Base-by-base conservation (phyloP, 2,797 vertebrate genomes). In the Enteromius anoplus region DNA sequence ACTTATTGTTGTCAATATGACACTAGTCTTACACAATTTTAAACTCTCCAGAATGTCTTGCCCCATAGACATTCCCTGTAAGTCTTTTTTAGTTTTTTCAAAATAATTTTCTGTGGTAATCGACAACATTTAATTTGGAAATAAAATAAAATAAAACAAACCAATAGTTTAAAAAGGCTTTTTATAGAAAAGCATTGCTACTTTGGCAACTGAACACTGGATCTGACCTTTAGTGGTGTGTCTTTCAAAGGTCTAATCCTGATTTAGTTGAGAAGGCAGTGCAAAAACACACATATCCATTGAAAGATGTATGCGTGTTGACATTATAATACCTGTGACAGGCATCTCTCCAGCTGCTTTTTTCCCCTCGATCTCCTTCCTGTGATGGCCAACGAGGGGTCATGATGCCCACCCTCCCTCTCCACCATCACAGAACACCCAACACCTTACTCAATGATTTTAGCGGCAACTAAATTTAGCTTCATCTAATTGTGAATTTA, bases 281-380 rank as follows among this genome's bases (percentile, higher is more conserved):
- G 94, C 90, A 95, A 94, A 95, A 94, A 95, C 94, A 95, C 94
- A 96, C 94, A 95, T 94, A 95, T 95, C 94, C 93, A 95, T 95
- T 95, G 91, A 95, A 95, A 95, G 95, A 95, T 95, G 94, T 95
- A 95, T 96, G 95, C 93, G 92, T 94, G 94, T 94, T 94, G 91
- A 93, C 93, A 94, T 94, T 95, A 95, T 93, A 94, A 93, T 96
- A 96, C 95, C 95, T 95, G 95, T 90, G 92, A 93, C 91, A 95
- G 93, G 92, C 93, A 95, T 94, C 94, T 69, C 93, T 94, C 94
- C 95, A 95, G 94, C 93, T 95, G 95, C 92, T 94, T 93, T 93
- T 93, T 95, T 89, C 93, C 94, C 90, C 92, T 94, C 93, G 94
- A 95, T 95, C 93, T 95, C 94, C 94, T 95, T 94, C 92, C 91